Percentiles rank a stretch among this genome's conserved stretches.
Conservation (phyloP, 2,113 vertebrate genomes). For the Gnathonemus longibarbis region DNA sequence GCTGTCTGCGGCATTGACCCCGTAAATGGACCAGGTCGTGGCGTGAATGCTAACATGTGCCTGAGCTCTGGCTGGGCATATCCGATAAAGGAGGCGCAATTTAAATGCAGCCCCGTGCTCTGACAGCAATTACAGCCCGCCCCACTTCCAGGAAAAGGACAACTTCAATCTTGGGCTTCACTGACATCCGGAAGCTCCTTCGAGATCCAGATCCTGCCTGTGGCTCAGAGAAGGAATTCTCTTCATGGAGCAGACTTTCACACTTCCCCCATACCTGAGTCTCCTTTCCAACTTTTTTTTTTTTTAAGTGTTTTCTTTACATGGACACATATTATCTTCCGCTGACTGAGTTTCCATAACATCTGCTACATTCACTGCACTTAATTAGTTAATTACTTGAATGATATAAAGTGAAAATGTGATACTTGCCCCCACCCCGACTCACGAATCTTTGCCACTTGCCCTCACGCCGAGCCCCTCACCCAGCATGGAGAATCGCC, state of each 20-base stretch:
- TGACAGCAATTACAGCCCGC: not conserved
- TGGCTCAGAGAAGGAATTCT: not conserved
- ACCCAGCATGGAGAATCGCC: not conserved
- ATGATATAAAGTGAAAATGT: conserved; percentile 43
- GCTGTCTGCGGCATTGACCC: conserved; percentile 46
- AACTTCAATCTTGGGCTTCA: not conserved
- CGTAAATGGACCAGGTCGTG: conserved; percentile 36
- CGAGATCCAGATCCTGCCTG: not conserved
- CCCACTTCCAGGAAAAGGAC: not conserved
- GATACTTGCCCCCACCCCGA: conserved; percentile 19
- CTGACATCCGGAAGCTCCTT: not conserved
- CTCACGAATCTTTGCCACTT: conserved; percentile 6
- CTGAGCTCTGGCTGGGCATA: not conserved
- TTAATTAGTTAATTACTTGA: conserved; percentile 56
- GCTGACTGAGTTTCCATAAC: not conserved
- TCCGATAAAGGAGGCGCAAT: not conserved
- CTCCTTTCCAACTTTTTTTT: not conserved
- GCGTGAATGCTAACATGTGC: conserved; percentile 34
- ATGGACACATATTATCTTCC: not conserved
- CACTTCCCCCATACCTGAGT: not conserved
- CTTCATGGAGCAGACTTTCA: not conserved
- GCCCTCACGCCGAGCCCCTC: not conserved
- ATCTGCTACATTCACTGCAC: conserved; percentile 27
- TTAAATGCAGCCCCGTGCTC: not conserved
- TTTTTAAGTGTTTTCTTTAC: not conserved